These are phyloP conservation scores for Phaonia tiefii DNA, from an alignment of 2,888 invertebrate species.

Conservation along the genomic window DNA sequence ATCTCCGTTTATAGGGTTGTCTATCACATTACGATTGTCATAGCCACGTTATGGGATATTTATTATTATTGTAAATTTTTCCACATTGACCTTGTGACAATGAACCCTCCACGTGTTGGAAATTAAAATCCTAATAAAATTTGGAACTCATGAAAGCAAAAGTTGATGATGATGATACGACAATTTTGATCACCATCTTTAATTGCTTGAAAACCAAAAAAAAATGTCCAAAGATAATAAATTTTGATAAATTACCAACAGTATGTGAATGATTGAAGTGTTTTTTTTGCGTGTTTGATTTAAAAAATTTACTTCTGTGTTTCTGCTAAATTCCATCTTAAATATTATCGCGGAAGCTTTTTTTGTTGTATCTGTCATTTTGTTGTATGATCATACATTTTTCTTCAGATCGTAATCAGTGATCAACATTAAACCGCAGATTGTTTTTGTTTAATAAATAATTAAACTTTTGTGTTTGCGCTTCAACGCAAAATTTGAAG, in stretches of 20 bases:
- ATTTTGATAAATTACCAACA: slow-evolving; percentile 30
- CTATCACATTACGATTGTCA: too few species aligned
- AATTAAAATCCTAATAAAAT: too few species aligned
- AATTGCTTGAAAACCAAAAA: slow-evolving; percentile 50
- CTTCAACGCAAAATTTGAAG: slow-evolving; percentile 48
- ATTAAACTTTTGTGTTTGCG: slow-evolving; percentile 25
- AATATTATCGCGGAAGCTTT: slow-evolving; percentile 41
- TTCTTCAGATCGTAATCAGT: slow-evolving; percentile 7
- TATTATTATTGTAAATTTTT: too few species aligned
- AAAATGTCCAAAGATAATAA: slow-evolving; percentile 16
- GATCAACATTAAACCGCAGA: slow-evolving; percentile 49
- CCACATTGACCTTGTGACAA: neutral
- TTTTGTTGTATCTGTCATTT: neutral
- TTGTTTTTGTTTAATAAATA: slow-evolving; percentile 41
- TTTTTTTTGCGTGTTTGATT: slow-evolving; percentile 41
- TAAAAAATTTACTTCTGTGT: neutral
- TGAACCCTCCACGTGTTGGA: neutral
- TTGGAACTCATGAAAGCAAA: neutral
- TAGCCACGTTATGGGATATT: too few species aligned
- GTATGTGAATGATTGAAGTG: neutral
- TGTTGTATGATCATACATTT: slow-evolving; percentile 27
- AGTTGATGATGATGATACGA: neutral
- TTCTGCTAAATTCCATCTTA: too few species aligned
- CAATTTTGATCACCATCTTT: neutral
- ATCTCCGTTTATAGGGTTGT: too few species aligned